phyloP scores from a whole-genome alignment of 92 coral and sea anemone genomes.

The Epizoanthus scotinus region DNA sequence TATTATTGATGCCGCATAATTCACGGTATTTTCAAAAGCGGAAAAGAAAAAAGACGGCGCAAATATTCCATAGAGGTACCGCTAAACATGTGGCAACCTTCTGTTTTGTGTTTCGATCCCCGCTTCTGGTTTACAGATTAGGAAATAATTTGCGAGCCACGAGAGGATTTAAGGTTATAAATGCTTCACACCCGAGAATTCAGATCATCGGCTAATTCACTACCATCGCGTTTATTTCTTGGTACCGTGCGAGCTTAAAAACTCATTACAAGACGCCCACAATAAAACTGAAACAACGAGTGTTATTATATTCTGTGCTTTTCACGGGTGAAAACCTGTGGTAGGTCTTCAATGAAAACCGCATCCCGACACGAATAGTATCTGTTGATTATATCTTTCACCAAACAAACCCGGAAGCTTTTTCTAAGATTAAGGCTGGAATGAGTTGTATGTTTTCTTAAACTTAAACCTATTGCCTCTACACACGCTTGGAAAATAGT shows the following conservation, averaged over 20 bases:
- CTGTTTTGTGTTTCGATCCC: constrained; percentile 7
- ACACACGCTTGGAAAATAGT: background rate
- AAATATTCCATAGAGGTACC: background rate
- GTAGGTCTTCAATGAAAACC: constrained; percentile 21
- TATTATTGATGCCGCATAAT: constrained; percentile 1
- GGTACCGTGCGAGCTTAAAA: constrained; percentile 30
- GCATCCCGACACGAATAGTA: background rate
- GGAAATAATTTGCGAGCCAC: constrained; percentile 19
- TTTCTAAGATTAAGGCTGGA: background rate
- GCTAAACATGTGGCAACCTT: constrained; percentile 39
- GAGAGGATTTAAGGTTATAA: constrained; percentile 1
- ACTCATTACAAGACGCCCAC: background rate
- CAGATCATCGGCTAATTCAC: background rate
- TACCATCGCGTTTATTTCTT: constrained; percentile 9
- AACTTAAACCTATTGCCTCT: background rate
- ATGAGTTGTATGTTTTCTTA: background rate
- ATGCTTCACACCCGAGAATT: constrained; percentile 9
- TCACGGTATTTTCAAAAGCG: constrained; percentile 7
- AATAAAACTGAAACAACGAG: background rate
- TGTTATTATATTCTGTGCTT: background rate
- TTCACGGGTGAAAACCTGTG: constrained; percentile 9
- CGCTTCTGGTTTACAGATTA: constrained; percentile 34
- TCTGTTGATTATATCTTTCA: constrained; percentile 31
- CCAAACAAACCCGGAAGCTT: constrained; percentile 38
- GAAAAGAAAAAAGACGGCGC: background rate